Conservation (phyloP, 2,888 invertebrate species). For the Cecidostiba fungosa region DNA sequence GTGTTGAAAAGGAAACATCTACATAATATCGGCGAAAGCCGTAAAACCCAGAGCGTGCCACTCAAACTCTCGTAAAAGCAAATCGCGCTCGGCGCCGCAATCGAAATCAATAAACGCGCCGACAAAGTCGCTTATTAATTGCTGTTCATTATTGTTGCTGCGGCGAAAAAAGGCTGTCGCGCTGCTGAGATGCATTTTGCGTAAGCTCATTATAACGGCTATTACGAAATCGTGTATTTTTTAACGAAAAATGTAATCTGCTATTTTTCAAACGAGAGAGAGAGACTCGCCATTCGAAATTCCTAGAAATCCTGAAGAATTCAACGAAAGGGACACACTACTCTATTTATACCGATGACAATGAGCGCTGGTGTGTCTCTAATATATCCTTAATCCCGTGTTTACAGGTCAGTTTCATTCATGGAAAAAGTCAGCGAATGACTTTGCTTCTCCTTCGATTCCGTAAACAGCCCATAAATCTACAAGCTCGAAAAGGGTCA, state of each 20-base stretch:
- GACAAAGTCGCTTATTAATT: conserved; percentile 12
- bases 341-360: too few species aligned
- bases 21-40: conserved; percentile 18
- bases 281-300: neutral
- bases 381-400: neutral
- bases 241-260: neutral
- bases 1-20: conserved; percentile 13
- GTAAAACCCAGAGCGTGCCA: conserved; percentile 1
- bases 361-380: too few species aligned
- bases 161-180: too few species aligned
- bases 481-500: neutral
- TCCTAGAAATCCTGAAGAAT: too few species aligned
- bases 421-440: neutral
- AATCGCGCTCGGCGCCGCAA: conserved; percentile 22
- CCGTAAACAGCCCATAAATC: neutral
- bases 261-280: neutral
- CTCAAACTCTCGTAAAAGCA: conserved; percentile 28
- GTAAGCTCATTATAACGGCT: neutral
- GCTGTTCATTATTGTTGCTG: neutral
- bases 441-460: neutral
- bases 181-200: too few species aligned
- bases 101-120: conserved; percentile 14
- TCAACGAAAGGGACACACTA: too few species aligned
- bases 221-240: too few species aligned
- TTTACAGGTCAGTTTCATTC: conserved; percentile 5